phyloP scores from a whole-genome alignment of 2,888 invertebrate species.

The Tetramorium bicarinatum region DNA sequence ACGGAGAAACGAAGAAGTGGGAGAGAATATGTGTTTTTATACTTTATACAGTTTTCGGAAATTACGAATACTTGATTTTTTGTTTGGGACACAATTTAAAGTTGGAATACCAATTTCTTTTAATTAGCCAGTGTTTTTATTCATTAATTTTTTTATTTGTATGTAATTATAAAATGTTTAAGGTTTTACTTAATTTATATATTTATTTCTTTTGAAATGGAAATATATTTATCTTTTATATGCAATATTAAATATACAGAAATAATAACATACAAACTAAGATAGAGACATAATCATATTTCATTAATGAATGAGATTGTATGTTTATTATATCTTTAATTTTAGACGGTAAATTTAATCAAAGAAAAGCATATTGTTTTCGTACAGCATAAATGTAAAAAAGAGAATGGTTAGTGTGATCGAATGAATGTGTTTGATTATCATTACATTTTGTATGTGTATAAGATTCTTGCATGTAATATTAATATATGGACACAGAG shows the following conservation, averaged over 20 bases:
- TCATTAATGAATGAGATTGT: conserved; percentile 37
- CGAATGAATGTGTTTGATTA: conserved; percentile 54
- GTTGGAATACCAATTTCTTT: background rate
- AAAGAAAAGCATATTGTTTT: conserved; percentile 1
- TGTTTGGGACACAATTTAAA: conserved; percentile 56
- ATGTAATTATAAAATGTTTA: conserved; percentile 2
- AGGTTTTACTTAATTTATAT: conserved; percentile 20
- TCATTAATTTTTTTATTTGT: conserved; percentile 3
- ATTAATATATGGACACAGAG: conserved; percentile 84
- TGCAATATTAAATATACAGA: conserved; percentile 7
- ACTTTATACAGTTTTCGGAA: conserved; percentile 22
- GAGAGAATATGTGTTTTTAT: background rate
- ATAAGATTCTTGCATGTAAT: conserved; percentile 81
- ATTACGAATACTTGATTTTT: conserved; percentile 50
- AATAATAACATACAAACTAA: conserved; percentile 1
- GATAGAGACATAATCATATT: conserved; percentile 40
- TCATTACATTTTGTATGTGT: conserved; percentile 56
- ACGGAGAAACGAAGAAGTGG: background rate
- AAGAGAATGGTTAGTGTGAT: conserved; percentile 37
- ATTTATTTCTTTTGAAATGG: background rate
- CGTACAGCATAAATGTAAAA: conserved; percentile 40
- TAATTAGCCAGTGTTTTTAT: background rate
- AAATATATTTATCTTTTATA: conserved; percentile 23
- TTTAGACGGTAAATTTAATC: conserved; percentile 32
- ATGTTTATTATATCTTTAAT: conserved; percentile 30